These are phyloP conservation scores for Incurvaria masculella DNA, from an alignment of 2,888 invertebrate genomes.

Conservation along the genomic window DNA sequence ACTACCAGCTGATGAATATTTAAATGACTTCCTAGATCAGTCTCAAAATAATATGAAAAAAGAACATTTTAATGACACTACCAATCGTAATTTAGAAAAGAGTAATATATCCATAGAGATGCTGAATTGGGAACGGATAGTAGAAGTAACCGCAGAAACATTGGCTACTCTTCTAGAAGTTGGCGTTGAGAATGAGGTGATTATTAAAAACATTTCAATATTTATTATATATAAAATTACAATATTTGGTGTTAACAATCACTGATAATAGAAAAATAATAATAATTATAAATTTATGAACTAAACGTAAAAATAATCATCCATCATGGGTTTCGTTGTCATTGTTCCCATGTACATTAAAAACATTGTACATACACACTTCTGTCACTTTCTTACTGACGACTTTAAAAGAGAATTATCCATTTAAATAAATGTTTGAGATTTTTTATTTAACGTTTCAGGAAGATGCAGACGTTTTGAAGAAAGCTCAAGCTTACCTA, in stretches of 20 bases:
- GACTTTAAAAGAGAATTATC: too few species aligned
- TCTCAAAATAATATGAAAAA: constrained; percentile 32
- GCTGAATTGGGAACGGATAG: constrained; percentile 51
- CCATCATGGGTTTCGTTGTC: too few species aligned
- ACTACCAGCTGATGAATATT: constrained; percentile 56
- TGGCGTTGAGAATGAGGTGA: constrained; percentile 56
- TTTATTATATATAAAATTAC: background rate
- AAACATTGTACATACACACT: too few species aligned
- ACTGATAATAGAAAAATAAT: too few species aligned
- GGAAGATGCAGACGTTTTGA: constrained; percentile 49
- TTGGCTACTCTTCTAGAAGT: constrained; percentile 59
- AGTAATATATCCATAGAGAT: constrained; percentile 44
- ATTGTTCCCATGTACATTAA: too few species aligned
- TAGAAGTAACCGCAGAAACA: constrained; percentile 63
- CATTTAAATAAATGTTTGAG: too few species aligned
- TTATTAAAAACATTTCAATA: too few species aligned
- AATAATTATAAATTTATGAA: too few species aligned
- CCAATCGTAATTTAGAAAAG: constrained; percentile 20
- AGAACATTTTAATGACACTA: constrained; percentile 45
- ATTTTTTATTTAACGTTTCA: too few species aligned
- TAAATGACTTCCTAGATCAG: constrained; percentile 46
- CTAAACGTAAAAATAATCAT: too few species aligned
- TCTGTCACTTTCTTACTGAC: too few species aligned
- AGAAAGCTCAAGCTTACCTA: constrained; percentile 54
- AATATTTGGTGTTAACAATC: constrained; percentile 2